Percentiles rank a stretch among this genome's conserved stretches.
Conservation (phyloP, 2,888 invertebrate genomes). For the Limnephilus marmoratus region DNA sequence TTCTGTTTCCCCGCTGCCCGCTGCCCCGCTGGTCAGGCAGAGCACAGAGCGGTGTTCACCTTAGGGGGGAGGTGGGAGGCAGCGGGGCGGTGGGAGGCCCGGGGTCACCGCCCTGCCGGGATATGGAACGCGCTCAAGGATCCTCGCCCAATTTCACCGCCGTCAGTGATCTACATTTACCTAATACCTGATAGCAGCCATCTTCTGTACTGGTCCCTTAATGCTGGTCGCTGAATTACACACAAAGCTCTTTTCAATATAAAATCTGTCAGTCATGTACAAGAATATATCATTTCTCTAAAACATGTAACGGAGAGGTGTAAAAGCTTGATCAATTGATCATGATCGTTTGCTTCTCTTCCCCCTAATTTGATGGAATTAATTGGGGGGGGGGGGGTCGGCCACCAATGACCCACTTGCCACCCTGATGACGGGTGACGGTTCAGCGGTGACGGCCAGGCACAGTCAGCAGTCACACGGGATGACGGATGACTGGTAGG, state of each 20-base stretch:
- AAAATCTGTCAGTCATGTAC: not conserved
- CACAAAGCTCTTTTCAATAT: not conserved
- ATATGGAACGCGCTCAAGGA: conserved; percentile 63
- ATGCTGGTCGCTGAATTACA: conserved; percentile 39
- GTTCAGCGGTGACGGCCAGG: not conserved
- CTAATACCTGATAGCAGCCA: not conserved
- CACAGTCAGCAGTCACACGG: not conserved
- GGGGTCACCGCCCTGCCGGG: conserved; percentile 67
- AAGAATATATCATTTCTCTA: not conserved
- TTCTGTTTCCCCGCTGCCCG: conserved; percentile 46
- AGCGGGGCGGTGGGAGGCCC: not conserved
- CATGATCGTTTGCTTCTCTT: not conserved
- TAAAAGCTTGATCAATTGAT: not conserved
- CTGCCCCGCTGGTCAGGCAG: not conserved
- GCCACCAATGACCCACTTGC: conserved; percentile 47
- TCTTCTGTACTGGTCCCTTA: conserved; percentile 30
- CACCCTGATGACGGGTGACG: not conserved
- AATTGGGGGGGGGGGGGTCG: not conserved
- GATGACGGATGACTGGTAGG: not conserved
- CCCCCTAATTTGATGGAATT: not conserved
- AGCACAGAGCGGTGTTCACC: not conserved
- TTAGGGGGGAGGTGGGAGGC: too few relatives aligned
- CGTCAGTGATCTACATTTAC: conserved; percentile 67
- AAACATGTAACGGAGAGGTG: not conserved
- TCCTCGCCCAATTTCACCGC: conserved; percentile 58